Evolutionary conservation across 2,888 invertebrate genomes (phyloP).

Genomic region (Keiferia lycopersicella): DNA sequence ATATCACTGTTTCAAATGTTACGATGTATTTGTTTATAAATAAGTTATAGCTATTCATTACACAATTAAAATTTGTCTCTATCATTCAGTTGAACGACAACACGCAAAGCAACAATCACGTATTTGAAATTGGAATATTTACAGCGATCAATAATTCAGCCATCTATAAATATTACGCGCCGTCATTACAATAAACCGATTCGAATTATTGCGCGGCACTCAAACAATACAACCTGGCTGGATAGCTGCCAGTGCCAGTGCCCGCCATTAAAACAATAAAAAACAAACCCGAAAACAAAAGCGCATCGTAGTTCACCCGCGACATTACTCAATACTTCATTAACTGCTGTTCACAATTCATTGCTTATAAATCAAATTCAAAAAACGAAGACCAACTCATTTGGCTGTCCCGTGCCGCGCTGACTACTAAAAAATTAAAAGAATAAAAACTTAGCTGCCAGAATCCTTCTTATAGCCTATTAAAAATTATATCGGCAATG

Average conservation of each 20-base stretch:
- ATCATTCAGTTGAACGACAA: background rate
- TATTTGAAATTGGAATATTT: slow-evolving; percentile 10
- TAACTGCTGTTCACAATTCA: slow-evolving; percentile 67
- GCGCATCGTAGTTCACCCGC: slow-evolving; percentile 46
- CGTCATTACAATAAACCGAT: slow-evolving; percentile 28
- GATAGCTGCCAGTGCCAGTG: slow-evolving; percentile 17
- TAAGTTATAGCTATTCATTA: slow-evolving; percentile 6
- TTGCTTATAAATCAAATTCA: slow-evolving; percentile 68
- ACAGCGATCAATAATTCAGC: slow-evolving; percentile 10
- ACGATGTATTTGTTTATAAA: too few species aligned
- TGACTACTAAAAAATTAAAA: slow-evolving; percentile 51
- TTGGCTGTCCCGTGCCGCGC: slow-evolving; percentile 59
- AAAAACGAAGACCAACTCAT: slow-evolving; percentile 66
- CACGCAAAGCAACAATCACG: slow-evolving; percentile 10
- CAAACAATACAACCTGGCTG: slow-evolving; percentile 48
- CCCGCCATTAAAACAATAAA: slow-evolving; percentile 42
- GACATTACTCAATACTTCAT: slow-evolving; percentile 70
- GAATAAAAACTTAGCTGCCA: slow-evolving; percentile 39
- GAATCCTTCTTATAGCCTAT: slow-evolving; percentile 66
- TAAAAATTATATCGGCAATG: slow-evolving; percentile 69
- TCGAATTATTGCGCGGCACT: slow-evolving; percentile 42
- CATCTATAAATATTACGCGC: slow-evolving; percentile 26
- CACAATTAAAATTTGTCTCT: slow-evolving; percentile 1
- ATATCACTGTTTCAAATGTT: background rate
- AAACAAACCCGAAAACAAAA: slow-evolving; percentile 19